Evolutionary conservation across 2,888 invertebrate species (phyloP), one percentile per base, ranked within the genome.

Genomic region (Heliconius sara): DNA sequence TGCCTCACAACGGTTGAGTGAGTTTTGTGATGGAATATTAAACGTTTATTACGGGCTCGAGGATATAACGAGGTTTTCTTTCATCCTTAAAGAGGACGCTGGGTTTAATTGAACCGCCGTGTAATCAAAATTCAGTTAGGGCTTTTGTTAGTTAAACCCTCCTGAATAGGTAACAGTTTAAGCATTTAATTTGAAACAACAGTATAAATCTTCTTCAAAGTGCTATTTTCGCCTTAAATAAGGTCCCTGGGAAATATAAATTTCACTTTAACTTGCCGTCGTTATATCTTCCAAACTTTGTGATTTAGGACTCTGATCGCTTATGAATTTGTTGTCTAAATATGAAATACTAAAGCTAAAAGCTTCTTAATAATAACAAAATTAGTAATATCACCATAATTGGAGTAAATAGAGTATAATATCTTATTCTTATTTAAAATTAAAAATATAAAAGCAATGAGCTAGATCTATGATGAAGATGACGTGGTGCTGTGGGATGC

Each of bases 1-100:
- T 88, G 86, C 88, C 84, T 84, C 83, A 80, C 80, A 75, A 87
- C 85, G 89, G 87, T 87, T 89, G 87, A 89, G 88, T 86, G 89
- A 85, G 85, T 88, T 88, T 86, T 83, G 86, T 88, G 89, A 89
- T 88, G 87, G 90, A 91, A 92, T 90, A 87, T 85, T 89, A 87
- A 86, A 86, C 83, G 83, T 85, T 85, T 84, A 83, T 84, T 83
- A 85, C 83, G 83, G 83, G 71, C 83, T 83, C 72, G 81, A 78
- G 83, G 83, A 80, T 79, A 82, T 84, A 85, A 84, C 83, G 82
- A 81, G 82, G 82, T 83, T 83, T 85, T 80, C 82, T 82, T 84
- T 84, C 81, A 83, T 84, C 83, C 82, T 83, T 81, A 83, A 83
- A 83, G 83, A 82, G 83, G 83, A 81, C 83, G 82, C 81, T 83